Conservation (phyloP, 1,140 invertebrate species). For the Linepithema humile region DNA sequence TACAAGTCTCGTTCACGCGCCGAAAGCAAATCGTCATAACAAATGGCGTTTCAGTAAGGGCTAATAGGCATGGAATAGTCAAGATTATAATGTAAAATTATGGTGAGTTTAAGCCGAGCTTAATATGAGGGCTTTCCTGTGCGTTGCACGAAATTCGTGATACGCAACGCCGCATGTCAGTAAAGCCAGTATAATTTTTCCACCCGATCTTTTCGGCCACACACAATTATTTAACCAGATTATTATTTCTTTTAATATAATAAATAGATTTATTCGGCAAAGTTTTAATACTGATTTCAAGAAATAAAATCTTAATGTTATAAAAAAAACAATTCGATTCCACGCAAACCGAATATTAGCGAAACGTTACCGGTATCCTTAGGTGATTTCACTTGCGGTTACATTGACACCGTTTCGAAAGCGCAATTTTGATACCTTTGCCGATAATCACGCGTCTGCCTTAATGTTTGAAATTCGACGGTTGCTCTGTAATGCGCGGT, state of each 20-base stretch:
- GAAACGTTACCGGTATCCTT: conserved; percentile 3
- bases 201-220: background rate
- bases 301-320: conserved; percentile 1
- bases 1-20: too few species aligned
- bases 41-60: too few species aligned
- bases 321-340: conserved; percentile 31
- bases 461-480: conserved; percentile 35
- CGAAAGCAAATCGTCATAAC: too few species aligned
- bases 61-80: too few species aligned
- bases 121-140: too few species aligned
- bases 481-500: conserved; percentile 44
- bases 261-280: background rate
- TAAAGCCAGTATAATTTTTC: too few species aligned
- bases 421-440: conserved; percentile 37
- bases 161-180: too few species aligned
- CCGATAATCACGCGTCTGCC: conserved; percentile 13
- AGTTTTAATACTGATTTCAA: conserved; percentile 24
- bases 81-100: too few species aligned
- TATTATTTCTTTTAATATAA: too few species aligned
- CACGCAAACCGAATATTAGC: background rate
- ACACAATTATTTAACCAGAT: too few species aligned
- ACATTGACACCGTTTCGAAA: conserved; percentile 19
- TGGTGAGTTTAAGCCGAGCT: too few species aligned
- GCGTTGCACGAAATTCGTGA: too few species aligned
- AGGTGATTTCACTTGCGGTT: background rate